Percentiles rank a stretch among this genome's conserved stretches.
Conservation (phyloP, 2,797 vertebrate genomes). For the Phylloscopus collybita region DNA sequence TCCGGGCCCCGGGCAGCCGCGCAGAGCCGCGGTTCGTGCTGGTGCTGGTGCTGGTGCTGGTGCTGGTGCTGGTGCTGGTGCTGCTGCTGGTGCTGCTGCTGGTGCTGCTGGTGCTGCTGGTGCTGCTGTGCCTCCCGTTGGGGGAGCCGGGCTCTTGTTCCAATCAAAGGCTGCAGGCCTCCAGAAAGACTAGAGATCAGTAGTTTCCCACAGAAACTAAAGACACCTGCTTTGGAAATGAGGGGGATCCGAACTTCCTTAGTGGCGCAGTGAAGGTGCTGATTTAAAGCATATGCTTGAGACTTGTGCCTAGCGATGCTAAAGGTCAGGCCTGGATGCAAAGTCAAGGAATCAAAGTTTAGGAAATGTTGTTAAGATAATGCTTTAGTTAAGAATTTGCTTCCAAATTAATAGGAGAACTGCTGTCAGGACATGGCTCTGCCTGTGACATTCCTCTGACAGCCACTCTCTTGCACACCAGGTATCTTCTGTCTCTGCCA, state of each 20-base stretch:
- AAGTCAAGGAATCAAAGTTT: background rate
- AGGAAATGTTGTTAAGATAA: background rate
- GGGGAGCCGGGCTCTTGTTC: background rate
- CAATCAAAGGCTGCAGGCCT: fast-evolving
- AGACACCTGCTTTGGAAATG: background rate
- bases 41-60: too few relatives aligned
- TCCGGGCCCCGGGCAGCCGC: background rate
- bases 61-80: too few relatives aligned
- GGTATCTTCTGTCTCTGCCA: background rate
- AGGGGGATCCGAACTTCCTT: background rate
- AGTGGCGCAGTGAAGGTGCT: background rate
- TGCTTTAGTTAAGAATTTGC: background rate
- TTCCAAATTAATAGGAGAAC: background rate
- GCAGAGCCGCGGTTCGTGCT: background rate
- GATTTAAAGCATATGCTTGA: fast-evolving
- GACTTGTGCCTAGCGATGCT: background rate
- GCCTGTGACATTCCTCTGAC: background rate
- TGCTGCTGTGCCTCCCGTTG: background rate
- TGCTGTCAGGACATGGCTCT: background rate
- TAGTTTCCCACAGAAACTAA: background rate
- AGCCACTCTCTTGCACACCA: background rate
- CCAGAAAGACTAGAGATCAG: fast-evolving
- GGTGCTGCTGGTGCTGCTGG: too few relatives aligned
- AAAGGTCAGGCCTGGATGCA: background rate
- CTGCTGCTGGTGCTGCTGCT: background rate